Conservation (phyloP, 2,113 vertebrate genomes). For the Pipra filicauda region DNA sequence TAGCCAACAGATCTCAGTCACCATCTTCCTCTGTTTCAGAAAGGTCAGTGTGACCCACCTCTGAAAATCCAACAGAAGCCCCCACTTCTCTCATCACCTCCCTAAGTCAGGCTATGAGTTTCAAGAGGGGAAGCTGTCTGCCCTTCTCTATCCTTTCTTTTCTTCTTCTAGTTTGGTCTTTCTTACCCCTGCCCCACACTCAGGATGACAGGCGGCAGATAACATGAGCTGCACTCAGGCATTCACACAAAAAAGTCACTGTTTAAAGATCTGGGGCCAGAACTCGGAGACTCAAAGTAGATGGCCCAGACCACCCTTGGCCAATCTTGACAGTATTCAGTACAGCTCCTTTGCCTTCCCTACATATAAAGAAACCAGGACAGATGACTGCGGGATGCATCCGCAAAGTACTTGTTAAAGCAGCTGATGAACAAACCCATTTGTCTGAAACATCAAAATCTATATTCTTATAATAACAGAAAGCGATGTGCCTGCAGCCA, state of each 20-base stretch:
- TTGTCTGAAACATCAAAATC: background rate
- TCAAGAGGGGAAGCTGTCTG: background rate
- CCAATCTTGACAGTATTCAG: background rate
- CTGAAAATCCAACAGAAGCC: background rate
- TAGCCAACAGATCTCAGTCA: background rate
- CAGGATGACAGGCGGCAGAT: background rate
- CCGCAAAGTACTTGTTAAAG: background rate
- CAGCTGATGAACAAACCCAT: background rate
- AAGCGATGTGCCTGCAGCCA: background rate
- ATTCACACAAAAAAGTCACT: background rate
- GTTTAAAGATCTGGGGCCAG: background rate
- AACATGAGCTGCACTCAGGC: background rate
- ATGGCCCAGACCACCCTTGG: background rate
- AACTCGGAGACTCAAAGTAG: background rate
- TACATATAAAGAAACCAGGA: constrained; percentile 4
- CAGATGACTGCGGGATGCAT: constrained; percentile 13
- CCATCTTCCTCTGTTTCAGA: background rate
- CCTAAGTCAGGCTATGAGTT: background rate
- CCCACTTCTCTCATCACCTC: background rate
- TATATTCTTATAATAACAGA: background rate
- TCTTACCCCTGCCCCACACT: background rate
- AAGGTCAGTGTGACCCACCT: background rate
- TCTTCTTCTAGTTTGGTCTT: background rate
- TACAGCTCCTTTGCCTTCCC: background rate
- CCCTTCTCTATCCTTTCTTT: background rate